Evolutionary conservation across 2,888 invertebrate genomes (phyloP).

Genomic region (Masnerella sp.): DNA sequence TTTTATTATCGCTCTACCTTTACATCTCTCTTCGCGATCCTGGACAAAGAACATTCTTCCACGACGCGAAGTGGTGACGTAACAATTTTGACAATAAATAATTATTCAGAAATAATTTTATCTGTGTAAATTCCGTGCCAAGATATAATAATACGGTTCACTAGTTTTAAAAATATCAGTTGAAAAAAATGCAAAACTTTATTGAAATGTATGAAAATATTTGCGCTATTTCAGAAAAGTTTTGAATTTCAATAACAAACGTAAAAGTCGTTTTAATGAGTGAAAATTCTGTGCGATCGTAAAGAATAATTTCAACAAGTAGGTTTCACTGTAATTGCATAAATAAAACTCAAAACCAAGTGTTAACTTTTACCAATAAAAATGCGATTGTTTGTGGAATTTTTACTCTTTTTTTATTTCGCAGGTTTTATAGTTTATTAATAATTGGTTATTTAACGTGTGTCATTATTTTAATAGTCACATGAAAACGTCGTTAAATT

Average conservation of each 20-base stretch:
- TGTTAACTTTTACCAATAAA: constrained; percentile 29
- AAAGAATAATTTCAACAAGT: constrained; percentile 40
- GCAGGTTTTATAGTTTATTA: no score
- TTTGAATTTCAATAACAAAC: not conserved
- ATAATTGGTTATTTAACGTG: constrained; percentile 2
- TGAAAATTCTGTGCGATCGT: constrained; percentile 30
- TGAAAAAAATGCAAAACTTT: no score
- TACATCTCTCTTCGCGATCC: constrained; percentile 46
- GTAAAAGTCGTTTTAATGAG: constrained; percentile 33
- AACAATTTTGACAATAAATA: constrained; percentile 34
- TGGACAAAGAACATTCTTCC: constrained; percentile 70
- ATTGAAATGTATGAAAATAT: not conserved
- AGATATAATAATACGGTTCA: no score
- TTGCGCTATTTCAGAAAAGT: no score
- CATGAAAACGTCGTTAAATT: constrained; percentile 13
- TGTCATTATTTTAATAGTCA: constrained; percentile 7
- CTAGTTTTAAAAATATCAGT: no score
- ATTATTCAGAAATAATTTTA: constrained; percentile 21
- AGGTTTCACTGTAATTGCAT: constrained; percentile 48
- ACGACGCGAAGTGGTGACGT: constrained; percentile 34
- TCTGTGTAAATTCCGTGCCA: not conserved
- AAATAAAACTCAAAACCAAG: constrained; percentile 34
- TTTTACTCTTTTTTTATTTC: constrained; percentile 1
- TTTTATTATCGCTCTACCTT: constrained; percentile 47
- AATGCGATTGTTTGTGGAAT: not conserved